Evolutionary conservation across 2,113 vertebrate genomes (phyloP), one percentile per base, ranked within the genome.

Genomic region (Eolophus roseicapilla): DNA sequence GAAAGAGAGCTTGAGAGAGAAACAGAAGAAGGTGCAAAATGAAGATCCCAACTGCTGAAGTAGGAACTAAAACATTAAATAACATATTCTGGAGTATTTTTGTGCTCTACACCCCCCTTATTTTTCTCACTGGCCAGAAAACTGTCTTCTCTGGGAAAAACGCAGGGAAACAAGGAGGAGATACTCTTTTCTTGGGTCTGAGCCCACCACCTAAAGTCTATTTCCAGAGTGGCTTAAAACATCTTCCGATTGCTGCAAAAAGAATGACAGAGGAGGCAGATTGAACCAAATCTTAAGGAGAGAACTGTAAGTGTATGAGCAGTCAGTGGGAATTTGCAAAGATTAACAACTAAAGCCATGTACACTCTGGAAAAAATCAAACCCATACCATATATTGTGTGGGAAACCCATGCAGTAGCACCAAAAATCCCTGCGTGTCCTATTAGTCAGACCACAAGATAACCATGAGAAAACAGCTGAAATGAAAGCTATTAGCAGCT

Each of bases 391-490:
- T 74, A 43, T 17, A 75, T 11, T 87, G 55, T 60, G 47, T 74
- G 62, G 60, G 81, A 94, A 95, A 88, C 82, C 65, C 62, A 64
- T 87, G 43, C 73, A 91, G 27, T 37, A 86, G 74, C 73, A 64
- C 39, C 37, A 70, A 88, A 90, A 90, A 88, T 95, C 94, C 77
- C 91, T 64, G 69, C 55, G 29, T 81, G 13, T 64, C 77, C 44
- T 92, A 82, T 94, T 95, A 95, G 87, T 52, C 79, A 94, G 69
- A 90, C 63, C 55, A 62, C 49, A 59, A 73, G 71, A 80, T 60
- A 85, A 35, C 57, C 62, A 65, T 31, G n/a, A 82, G 41, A 70
- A 92, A 82, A 73, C 10, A 18, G 59, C 25, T 18, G 4, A 94
- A 97, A 88, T 24, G 19, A 82, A 92, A 95, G 71, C 67, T 83